Evolutionary conservation across 1,140 invertebrate species (phyloP), one percentile per base, ranked within the genome.

Genomic region (Microplitis mediator): DNA sequence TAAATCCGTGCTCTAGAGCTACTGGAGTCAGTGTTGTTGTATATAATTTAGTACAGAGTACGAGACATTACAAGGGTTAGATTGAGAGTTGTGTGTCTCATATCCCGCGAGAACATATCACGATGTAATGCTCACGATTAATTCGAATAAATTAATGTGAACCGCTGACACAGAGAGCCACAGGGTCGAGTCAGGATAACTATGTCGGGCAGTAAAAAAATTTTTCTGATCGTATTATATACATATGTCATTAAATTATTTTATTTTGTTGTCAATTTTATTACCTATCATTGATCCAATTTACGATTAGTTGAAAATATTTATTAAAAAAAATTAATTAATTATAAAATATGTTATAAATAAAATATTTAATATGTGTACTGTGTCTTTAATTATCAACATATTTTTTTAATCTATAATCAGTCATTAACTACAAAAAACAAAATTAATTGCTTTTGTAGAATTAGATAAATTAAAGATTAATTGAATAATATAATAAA

Each of bases 81-180:
- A 45, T 45, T 45, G 71, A 74, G 77, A 77, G 56, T 83, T 83
- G 79, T 74, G 82, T 78, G 77, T 81, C 73, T 71, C 77, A 78
- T 72, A 56, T 77, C 39, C 11, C 39, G 39, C 39, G 39, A 45
- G 39, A 45, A 45, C 39, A 45, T 45, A 45, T 45, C 39, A 45
- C 39, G 39, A 45, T 45, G 39, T 45, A 79, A 81, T 80, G 78
- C 79, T 82, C 70, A 80, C 78, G 81, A 86, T 86, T 87, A 86
- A 87, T 86, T 84, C 81, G 78, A 84, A 82, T 81, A 79, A 86
- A 85, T 87, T 85, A 86, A 86, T 82, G 78, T 81, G 81, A 85
- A 84, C 79, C 80, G 80, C 73, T 82, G 83, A 83, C 85, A 85
- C 78, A 67, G 71, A 73, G 80, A 64, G 76, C 77, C 79, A 77